Evolutionary conservation across 2,888 invertebrate genomes (phyloP), one percentile per base, ranked within the genome.

Genomic region (Hirtodrosophila alboralis): DNA sequence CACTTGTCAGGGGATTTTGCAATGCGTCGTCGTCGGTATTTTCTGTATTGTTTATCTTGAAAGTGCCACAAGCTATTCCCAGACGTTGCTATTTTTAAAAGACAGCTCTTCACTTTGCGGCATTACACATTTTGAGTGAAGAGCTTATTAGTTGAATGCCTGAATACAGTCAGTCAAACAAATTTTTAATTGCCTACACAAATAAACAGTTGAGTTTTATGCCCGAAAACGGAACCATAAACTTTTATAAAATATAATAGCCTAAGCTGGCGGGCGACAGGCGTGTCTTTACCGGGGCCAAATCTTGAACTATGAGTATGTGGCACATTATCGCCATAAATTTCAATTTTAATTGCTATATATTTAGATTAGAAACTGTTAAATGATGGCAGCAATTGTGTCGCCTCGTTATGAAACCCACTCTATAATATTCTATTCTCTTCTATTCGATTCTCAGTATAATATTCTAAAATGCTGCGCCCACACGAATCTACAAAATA

Each of bases 271-370:
- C 13, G 23, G 56, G 12, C 28, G 36, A 53, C 28, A 37, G 53
- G 30, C 36, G 36, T n/a, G 18, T 9, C 23, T 18, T 26, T 34
- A 33, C 5, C 8, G 67, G 64, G 59, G 67, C 51, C 56, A 64
- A 64, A 47, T 67, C 75, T 75, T 73, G 70, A 73, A 70, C 75
- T 60, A 51, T 43, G 61, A 28, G 44, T 44, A 75, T 68, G 57
- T 73, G 66, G 75, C 63, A 72, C 80, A 84, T 78, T 63, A 53
- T 40, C 36, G 63, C 61, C 67, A 81, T 81, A 81, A 81, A 81
- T 81, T 68, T 68, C 33, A 59, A 48, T 72, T 84, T 81, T 84
- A 79, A 81, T 81, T 79, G 65, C 75, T 54, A 47, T 64, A 51
- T 60, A 68, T 69, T 74, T 40, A 84, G 84, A 84, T 84, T 81